phyloP scores from a whole-genome alignment of 2,888 invertebrate species.

The Ophonus ardosiacus region DNA sequence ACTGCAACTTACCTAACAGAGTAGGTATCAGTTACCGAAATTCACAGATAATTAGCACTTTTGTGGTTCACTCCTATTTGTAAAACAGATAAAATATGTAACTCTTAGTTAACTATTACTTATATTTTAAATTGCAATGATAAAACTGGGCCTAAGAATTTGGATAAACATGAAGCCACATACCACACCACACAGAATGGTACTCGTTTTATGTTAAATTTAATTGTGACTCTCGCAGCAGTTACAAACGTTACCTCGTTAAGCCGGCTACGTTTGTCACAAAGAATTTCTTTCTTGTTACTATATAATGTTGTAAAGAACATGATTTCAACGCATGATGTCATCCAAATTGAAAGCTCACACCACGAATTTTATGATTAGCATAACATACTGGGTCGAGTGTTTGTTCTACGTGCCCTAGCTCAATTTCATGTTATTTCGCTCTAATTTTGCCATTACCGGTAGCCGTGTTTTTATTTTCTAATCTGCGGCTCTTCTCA shows the following conservation, averaged over 20 bases:
- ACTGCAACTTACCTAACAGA: too few species aligned
- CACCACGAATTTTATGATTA: slow-evolving; percentile 47
- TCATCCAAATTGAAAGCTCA: slow-evolving; percentile 52
- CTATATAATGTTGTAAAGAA: slow-evolving; percentile 57
- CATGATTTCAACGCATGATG: slow-evolving; percentile 56
- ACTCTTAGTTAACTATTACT: too few species aligned
- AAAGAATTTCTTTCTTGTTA: slow-evolving; percentile 58
- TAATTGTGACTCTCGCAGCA: slow-evolving; percentile 11
- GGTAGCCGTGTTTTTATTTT: background rate
- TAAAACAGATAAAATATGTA: too few species aligned
- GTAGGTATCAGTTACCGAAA: too few species aligned
- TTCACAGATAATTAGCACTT: too few species aligned
- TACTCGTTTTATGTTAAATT: slow-evolving; percentile 33
- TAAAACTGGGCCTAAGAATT: too few species aligned
- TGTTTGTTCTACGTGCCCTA: background rate
- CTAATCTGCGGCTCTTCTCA: background rate
- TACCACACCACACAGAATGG: background rate
- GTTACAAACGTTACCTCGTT: slow-evolving; percentile 38
- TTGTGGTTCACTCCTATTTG: too few species aligned
- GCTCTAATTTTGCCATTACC: background rate
- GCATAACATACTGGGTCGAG: slow-evolving; percentile 26
- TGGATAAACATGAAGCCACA: background rate
- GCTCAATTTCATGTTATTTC: slow-evolving; percentile 16
- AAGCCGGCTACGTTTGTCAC: slow-evolving; percentile 48
- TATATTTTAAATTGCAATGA: too few species aligned